Evolutionary conservation across 2,797 vertebrate genomes (phyloP), one percentile per base, ranked within the genome.

Genomic region (Dryobates pubescens): DNA sequence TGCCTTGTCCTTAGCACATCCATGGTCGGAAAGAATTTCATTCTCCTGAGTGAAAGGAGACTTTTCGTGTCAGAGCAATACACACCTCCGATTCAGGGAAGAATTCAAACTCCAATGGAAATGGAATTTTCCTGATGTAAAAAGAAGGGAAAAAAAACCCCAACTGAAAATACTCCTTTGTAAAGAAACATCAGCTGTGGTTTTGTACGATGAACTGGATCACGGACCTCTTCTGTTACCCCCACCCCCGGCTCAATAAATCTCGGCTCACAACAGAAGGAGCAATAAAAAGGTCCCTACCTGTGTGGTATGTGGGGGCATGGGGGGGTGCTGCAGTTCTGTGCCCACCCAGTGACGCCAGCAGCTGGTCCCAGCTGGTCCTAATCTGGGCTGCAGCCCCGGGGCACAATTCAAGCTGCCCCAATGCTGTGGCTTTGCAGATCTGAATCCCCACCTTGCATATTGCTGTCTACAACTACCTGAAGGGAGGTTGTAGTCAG

Each of bases 21-120:
- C 90, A 27, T 61, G 53, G 57, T 61, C 76, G 77, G 76, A 87
- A 89, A 56, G 58, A 83, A 65, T 89, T 96, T 91, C 88, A 71
- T 86, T 86, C 91, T 86, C 87, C 75, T 64, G 81, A 71, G 57
- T 67, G 85, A 89, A 92, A 47, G 51, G 83, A 78, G 75, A 53
- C 24, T 12, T 47, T 84, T 77, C 59, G 79, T 36, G 8, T 70
- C 70, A 86, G 49, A 88, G 88, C 79, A 72, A 71, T 93, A 91
- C 6, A 17, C 56, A 53, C 51, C 58, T 76, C 62, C 78, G 16
- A 57, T 94, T 94, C 95, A 92, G 91, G 91, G 83, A 89, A 78
- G 63, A 82, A 77, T 56, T 57, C 59, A 85, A 91, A 51, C 59
- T 64, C 59, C 23, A 7, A 27, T 56, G 68, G 76, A 90, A 83